Evolutionary conservation across 2,888 invertebrate species (phyloP).

Genomic region (Diploptera punctata): DNA sequence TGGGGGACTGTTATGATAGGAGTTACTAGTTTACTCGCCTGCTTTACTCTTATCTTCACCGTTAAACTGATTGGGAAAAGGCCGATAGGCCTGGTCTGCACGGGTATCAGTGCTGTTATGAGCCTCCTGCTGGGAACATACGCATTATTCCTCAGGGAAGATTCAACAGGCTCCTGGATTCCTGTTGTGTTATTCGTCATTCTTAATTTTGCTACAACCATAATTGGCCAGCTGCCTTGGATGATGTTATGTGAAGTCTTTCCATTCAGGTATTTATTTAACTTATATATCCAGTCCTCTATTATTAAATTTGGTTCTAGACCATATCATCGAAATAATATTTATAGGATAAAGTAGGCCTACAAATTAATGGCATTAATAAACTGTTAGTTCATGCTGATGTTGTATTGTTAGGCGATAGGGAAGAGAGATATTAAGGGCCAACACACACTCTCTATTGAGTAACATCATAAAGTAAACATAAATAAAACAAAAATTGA

Average conservation of each 20-base stretch:
- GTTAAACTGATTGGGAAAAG: background rate
- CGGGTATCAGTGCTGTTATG: background rate
- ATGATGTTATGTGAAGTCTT: background rate
- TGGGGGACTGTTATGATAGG: background rate
- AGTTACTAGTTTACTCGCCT: background rate
- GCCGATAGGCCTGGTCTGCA: background rate
- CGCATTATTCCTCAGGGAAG: background rate
- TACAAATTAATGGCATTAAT: too few species aligned
- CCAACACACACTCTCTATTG: too few species aligned
- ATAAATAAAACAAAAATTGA: too few species aligned
- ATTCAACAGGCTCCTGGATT: background rate
- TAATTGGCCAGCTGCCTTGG: background rate
- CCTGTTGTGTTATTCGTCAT: background rate
- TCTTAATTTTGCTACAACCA: background rate
- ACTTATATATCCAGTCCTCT: too few species aligned
- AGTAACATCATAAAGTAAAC: too few species aligned
- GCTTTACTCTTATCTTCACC: background rate
- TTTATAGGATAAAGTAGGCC: too few species aligned
- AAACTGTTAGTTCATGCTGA: too few species aligned
- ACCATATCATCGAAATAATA: too few species aligned
- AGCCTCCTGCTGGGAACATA: background rate
- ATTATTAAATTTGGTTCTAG: too few species aligned
- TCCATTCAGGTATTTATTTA: too few species aligned
- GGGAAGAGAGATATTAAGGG: too few species aligned
- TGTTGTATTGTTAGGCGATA: too few species aligned